Percentiles rank a stretch among this genome's conserved stretches.
Evolutionary conservation across 2,113 vertebrate genomes (phyloP).

Genomic region (Acanthochromis polyacanthus): DNA sequence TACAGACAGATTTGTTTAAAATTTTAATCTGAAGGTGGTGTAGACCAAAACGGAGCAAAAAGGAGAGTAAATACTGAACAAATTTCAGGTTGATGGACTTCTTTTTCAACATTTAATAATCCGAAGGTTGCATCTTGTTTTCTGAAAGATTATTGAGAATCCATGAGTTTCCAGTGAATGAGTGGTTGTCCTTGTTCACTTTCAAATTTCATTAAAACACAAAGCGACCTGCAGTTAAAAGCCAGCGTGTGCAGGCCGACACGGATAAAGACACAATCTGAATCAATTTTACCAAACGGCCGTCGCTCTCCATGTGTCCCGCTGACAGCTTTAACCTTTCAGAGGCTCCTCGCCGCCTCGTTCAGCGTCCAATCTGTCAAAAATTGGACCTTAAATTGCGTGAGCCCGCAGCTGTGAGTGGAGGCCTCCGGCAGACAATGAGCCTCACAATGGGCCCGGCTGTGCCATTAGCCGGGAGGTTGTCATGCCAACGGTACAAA

Average conservation of each 20-base stretch:
- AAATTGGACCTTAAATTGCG: constrained; percentile 38
- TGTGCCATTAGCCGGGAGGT: constrained; percentile 60
- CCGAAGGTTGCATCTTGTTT: no score
- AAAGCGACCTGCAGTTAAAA: constrained; percentile 2
- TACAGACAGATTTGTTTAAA: no score
- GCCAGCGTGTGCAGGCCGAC: neutral
- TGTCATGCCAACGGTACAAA: constrained; percentile 75
- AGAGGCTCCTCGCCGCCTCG: constrained; percentile 16
- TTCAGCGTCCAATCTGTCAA: constrained; percentile 44
- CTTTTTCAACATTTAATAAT: no score
- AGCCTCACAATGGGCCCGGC: constrained; percentile 54
- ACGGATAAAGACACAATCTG: constrained; percentile 19
- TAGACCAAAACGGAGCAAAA: no score
- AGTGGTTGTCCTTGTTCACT: neutral
- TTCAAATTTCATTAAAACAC: neutral
- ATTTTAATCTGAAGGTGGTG: no score
- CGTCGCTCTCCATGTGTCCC: constrained; percentile 8
- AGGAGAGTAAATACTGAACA: no score
- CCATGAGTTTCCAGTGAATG: no score
- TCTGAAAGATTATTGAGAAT: no score
- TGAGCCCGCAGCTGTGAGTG: constrained; percentile 62
- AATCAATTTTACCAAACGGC: constrained; percentile 19
- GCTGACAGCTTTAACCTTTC: constrained; percentile 39
- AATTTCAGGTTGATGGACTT: no score
- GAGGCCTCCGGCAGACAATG: constrained; percentile 55